Percentiles rank a stretch among this genome's conserved stretches.
Conservation (phyloP, 2,888 invertebrate species). For the Cetonia aurata region DNA sequence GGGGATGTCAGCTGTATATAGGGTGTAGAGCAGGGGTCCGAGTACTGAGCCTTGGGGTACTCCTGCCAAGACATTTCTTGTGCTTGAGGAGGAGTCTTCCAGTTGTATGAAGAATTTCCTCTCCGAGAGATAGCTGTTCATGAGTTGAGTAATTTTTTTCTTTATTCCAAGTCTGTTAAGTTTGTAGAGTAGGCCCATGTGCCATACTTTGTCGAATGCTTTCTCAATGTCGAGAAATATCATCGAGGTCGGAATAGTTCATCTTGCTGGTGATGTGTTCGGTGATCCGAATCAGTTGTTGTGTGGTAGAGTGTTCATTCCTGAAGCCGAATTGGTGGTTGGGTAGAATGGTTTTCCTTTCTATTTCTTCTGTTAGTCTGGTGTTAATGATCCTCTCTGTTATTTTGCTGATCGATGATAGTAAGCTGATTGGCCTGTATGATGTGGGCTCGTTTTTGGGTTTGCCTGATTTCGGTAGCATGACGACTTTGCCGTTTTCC, state of each 20-base stretch:
- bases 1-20: conserved; percentile 5
- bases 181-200: background rate
- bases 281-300: conserved; percentile 4
- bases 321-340: background rate
- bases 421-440: background rate
- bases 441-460: background rate
- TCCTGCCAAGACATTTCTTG: too few relatives aligned
- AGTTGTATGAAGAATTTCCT: too few relatives aligned
- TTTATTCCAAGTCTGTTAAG: background rate
- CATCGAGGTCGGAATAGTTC: background rate
- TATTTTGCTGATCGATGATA: background rate
- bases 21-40: background rate
- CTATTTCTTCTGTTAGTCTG: too few relatives aligned
- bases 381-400: background rate
- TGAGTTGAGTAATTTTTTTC: background rate
- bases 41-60: conserved; percentile 33
- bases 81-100: too few relatives aligned
- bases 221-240: conserved; percentile 10
- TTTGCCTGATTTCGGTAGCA: background rate
- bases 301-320: background rate
- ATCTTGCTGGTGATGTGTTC: conserved; percentile 2
- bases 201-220: conserved; percentile 17
- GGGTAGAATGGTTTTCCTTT: too few relatives aligned
- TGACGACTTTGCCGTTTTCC: background rate
- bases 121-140: too few relatives aligned